These are phyloP conservation scores for Tapirus indicus DNA, from an alignment of 2,797 vertebrate species.

Conservation along the genomic window DNA sequence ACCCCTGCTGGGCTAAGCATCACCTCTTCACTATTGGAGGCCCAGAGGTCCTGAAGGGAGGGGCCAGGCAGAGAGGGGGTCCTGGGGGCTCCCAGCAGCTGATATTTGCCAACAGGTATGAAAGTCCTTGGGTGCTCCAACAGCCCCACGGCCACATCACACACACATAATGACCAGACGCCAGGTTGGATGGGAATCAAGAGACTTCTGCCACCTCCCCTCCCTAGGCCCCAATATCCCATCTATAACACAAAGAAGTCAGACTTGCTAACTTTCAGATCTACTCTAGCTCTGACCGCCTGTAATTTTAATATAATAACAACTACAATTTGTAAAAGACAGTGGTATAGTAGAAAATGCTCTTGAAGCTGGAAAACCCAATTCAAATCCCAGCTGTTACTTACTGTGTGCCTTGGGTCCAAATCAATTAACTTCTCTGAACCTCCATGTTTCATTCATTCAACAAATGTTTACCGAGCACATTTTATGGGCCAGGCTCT, in stretches of 20 bases:
- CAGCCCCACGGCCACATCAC: fast-evolving
- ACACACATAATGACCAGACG: fast-evolving
- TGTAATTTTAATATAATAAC: neutral
- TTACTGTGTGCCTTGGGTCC: neutral
- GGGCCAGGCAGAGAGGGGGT: neutral
- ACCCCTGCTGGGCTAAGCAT: neutral
- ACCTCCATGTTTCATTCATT: neutral
- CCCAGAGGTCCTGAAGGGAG: neutral
- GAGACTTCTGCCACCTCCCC: neutral
- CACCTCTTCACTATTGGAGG: neutral
- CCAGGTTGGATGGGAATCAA: neutral
- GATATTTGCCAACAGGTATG: no score
- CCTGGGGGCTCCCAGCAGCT: neutral
- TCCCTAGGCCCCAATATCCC: neutral
- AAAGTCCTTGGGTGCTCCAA: neutral
- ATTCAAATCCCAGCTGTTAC: neutral
- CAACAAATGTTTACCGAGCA: neutral
- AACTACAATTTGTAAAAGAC: neutral
- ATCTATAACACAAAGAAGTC: neutral
- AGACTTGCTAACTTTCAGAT: neutral
- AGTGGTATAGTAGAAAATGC: neutral
- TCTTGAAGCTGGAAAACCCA: neutral
- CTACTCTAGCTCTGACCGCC: neutral
- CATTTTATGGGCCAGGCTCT: neutral
- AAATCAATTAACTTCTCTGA: neutral